A percentile compares a stretch with the other conserved stretches of the same genome.
These are phyloP conservation scores for Rhadina sibilatrix DNA, from an alignment of 2,113 vertebrate species.

Conservation along the genomic window DNA sequence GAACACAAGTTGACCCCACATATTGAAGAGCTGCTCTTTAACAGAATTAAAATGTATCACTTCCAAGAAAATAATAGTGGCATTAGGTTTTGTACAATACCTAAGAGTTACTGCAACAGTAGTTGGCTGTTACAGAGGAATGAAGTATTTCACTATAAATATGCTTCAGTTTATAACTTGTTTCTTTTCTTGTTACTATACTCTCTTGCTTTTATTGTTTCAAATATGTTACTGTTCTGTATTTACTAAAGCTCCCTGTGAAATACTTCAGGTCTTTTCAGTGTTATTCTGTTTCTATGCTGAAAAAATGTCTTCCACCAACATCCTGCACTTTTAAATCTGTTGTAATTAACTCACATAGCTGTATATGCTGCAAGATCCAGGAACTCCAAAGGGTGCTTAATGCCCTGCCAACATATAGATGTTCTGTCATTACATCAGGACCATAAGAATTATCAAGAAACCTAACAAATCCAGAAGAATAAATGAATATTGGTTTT, in stretches of 20 bases:
- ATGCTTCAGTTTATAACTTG: not conserved
- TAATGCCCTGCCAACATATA: not conserved
- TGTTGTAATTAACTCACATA: not conserved
- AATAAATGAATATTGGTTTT: not conserved
- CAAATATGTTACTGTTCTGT: not conserved
- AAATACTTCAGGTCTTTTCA: not conserved
- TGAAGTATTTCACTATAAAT: not conserved
- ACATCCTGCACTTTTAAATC: not conserved
- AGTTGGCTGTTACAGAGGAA: not conserved
- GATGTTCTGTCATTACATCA: not conserved
- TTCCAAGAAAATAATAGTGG: not conserved
- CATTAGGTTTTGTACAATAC: not conserved
- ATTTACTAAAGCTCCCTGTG: not conserved
- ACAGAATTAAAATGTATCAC: not conserved
- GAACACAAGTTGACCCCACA: not conserved
- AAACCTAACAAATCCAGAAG: not conserved
- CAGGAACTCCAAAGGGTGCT: not conserved
- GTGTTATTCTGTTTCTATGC: not conserved
- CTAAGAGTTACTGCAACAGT: not conserved
- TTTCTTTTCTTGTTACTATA: not conserved
- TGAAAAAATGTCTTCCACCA: not conserved
- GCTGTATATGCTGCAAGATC: not conserved
- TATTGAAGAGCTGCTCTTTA: not conserved
- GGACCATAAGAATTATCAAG: not conserved
- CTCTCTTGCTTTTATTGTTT: not conserved